A percentile compares a stretch with the other conserved stretches of the same genome.
These are phyloP conservation scores for Kryptolebias ocellatus DNA, from an alignment of 2,797 vertebrate species.

Conservation along the genomic window DNA sequence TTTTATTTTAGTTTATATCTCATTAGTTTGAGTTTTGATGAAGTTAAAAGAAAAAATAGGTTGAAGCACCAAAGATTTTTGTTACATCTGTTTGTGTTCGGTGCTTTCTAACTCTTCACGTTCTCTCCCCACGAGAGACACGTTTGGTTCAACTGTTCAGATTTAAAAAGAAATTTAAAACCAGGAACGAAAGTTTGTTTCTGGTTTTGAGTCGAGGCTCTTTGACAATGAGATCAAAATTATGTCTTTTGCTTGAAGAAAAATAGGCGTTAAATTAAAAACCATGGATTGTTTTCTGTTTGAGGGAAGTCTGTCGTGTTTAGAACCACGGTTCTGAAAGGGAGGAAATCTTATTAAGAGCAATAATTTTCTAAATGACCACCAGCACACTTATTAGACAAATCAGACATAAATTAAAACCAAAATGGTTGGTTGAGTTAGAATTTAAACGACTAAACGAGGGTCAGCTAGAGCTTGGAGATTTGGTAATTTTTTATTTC, in stretches of 20 bases:
- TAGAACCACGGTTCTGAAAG: background rate
- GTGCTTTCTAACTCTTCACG: background rate
- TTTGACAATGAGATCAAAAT: no score
- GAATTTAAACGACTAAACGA: background rate
- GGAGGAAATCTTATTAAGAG: background rate
- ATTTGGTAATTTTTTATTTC: background rate
- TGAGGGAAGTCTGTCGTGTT: background rate
- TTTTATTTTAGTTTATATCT: background rate
- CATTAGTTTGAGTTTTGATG: conserved; percentile 2
- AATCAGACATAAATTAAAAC: background rate
- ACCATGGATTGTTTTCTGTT: background rate
- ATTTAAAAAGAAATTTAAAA: background rate
- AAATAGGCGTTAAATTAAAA: no score
- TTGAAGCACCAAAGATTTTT: fast-evolving
- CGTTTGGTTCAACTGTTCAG: no score
- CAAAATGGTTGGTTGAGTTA: background rate
- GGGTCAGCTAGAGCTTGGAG: background rate
- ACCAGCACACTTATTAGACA: background rate
- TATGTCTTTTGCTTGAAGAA: no score
- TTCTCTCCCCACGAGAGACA: no score
- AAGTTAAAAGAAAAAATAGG: background rate
- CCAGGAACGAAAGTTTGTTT: background rate
- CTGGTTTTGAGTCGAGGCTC: no score
- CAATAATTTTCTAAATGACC: conserved; percentile 8
- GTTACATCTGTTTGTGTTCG: background rate